Conservation (phyloP, 2,797 vertebrate genomes). For the Ibycter americanus region DNA sequence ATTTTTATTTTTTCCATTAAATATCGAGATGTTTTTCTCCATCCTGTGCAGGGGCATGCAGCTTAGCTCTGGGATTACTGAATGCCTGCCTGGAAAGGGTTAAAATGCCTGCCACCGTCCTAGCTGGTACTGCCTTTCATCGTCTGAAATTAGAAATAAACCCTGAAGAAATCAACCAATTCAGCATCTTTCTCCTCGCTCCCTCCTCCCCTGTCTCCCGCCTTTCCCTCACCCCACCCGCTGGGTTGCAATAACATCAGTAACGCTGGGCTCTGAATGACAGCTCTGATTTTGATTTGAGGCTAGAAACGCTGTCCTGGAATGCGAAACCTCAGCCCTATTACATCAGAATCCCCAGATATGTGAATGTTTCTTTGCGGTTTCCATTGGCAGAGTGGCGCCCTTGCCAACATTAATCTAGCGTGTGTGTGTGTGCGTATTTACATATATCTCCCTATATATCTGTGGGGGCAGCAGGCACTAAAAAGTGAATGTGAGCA, state of each 20-base stretch:
- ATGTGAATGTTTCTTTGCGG: constrained; percentile 46
- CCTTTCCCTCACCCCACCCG: not conserved
- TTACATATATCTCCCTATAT: not conserved
- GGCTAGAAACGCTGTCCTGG: not conserved
- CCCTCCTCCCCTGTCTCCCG: not conserved
- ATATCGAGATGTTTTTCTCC: not conserved
- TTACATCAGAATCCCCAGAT: constrained; percentile 66
- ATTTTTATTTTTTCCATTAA: not conserved
- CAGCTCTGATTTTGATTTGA: constrained; percentile 48
- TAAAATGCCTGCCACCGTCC: not conserved
- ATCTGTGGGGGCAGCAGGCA: not conserved
- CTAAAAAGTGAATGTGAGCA: not conserved
- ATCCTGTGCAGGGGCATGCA: not conserved
- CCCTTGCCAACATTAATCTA: constrained; percentile 20
- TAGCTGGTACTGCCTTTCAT: not conserved
- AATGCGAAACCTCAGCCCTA: constrained; percentile 59
- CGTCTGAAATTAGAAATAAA: not conserved
- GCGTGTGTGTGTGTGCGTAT: not conserved
- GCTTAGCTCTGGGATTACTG: not conserved
- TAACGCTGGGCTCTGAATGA: constrained; percentile 21
- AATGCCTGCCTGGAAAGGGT: not conserved
- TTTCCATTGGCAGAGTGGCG: not conserved
- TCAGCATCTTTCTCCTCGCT: not conserved
- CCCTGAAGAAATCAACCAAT: not conserved
- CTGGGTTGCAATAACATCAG: not conserved